Evolutionary conservation across 2,797 vertebrate species (phyloP), one percentile per base, ranked within the genome.

Genomic region (Anabacerthia variegaticeps): DNA sequence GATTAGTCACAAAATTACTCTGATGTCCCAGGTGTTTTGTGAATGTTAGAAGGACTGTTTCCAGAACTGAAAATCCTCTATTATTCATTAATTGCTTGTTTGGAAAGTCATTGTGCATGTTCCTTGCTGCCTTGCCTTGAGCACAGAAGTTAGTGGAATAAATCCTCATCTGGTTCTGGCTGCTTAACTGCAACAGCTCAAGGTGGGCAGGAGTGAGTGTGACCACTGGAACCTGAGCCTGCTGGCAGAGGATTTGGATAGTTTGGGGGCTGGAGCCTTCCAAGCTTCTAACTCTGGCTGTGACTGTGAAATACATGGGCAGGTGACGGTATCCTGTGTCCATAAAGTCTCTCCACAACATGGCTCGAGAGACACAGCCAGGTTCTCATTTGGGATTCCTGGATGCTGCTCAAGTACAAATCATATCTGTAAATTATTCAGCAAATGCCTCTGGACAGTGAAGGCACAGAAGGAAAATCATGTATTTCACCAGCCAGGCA

Each of bases 1-100:
- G 93, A 93, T 95, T 92, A 95, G 92, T 96, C 95, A 95, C 73
- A 93, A 92, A 84, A 89, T 91, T 48, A 84, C 79, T 93, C 84
- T 84, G 69, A 88, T 69, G 66, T 85, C 96, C 89, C 93, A 94
- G 92, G 96, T 95, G 92, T 52, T 94, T 37, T 0, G 23, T 51
- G 74, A 89, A 44, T 59, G 62, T 81, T 84, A 69, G 62, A 23
- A 91, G 62, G 43, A 41, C 76, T 81, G 68, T 27, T 88, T 89
- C 46, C 71, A 85, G 92, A 69, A 65, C 71, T 66, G 88, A 61
- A 90, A 86, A 73, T 48, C 66, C 72, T 78, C 56, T 76, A 10
- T 87, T 94, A 79, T 80, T 95, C 44, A n/a, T 73, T 69, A 9
- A 77, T 82, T 71, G 41, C 16, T 76, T 86, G 32, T 37, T 85